Conservation (phyloP, 2,888 invertebrate species). For the Sesamia inferens region DNA sequence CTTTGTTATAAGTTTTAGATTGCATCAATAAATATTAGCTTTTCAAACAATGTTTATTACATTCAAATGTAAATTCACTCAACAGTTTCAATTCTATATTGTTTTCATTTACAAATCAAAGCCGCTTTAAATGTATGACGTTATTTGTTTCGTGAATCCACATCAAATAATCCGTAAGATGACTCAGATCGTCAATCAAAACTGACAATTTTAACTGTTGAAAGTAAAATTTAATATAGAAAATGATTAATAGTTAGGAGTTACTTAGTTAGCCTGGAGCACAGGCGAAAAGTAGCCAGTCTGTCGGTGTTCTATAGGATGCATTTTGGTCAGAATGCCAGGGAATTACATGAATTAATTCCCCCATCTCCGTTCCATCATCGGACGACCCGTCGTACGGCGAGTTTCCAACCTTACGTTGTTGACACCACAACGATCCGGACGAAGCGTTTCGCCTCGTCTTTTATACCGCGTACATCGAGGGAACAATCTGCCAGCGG, state of each 20-base stretch:
- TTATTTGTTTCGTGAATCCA: slow-evolving; percentile 51
- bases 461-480: too few relatives aligned
- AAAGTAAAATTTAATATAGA: slow-evolving; percentile 22
- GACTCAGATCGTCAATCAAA: slow-evolving; percentile 57
- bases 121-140: slow-evolving; percentile 33
- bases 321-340: too few relatives aligned
- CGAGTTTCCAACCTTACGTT: too few relatives aligned
- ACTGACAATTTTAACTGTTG: slow-evolving; percentile 23
- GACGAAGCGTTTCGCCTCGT: too few relatives aligned
- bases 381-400: too few relatives aligned
- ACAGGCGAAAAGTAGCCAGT: too few relatives aligned
- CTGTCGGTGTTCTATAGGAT: too few relatives aligned
- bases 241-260: slow-evolving; percentile 28
- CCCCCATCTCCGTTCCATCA: too few relatives aligned
- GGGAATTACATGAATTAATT: too few relatives aligned
- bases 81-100: slow-evolving; percentile 39
- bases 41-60: slow-evolving; percentile 35
- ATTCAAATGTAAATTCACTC: slow-evolving; percentile 43
- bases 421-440: too few relatives aligned
- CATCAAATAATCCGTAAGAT: slow-evolving; percentile 37
- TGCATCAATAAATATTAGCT: slow-evolving; percentile 37
- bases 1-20: slow-evolving; percentile 23
- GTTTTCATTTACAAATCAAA: slow-evolving; percentile 50
- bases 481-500: too few relatives aligned
- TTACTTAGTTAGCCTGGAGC: slow-evolving; percentile 1